These are phyloP conservation scores for Nasonovia ribisnigri DNA, from an alignment of 2,888 invertebrate genomes.

Conservation along the genomic window DNA sequence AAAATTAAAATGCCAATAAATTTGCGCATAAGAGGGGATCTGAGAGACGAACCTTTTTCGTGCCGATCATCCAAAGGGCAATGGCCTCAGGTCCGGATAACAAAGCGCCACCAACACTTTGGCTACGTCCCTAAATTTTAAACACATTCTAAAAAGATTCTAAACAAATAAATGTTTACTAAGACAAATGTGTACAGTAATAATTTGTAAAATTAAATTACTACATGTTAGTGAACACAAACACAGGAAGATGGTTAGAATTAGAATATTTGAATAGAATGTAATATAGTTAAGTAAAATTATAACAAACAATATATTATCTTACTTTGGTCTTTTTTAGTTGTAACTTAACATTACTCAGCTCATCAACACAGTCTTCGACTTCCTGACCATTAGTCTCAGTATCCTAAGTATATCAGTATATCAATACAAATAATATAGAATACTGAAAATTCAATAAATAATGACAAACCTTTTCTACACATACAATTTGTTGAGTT, in stretches of 20 bases:
- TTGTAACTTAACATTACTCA: slow-evolving; percentile 51
- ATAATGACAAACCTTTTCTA: slow-evolving; percentile 27
- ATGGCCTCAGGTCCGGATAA: slow-evolving; percentile 94
- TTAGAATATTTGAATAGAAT: slow-evolving; percentile 37
- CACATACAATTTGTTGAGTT: slow-evolving; percentile 7
- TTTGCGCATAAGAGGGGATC: slow-evolving; percentile 55
- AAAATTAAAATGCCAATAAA: slow-evolving; percentile 47
- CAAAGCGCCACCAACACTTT: slow-evolving; percentile 71
- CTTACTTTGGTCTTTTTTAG: slow-evolving; percentile 59
- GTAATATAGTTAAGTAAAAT: neutral
- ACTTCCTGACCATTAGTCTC: slow-evolving; percentile 40
- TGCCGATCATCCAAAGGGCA: slow-evolving; percentile 93
- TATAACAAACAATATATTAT: neutral
- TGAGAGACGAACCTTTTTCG: slow-evolving; percentile 83
- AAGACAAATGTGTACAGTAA: slow-evolving; percentile 28
- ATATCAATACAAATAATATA: neutral
- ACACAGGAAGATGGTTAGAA: slow-evolving; percentile 35
- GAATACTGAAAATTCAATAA: neutral
- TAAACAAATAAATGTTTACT: slow-evolving; percentile 54
- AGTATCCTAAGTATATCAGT: slow-evolving; percentile 40
- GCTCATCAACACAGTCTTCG: slow-evolving; percentile 19
- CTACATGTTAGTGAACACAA: slow-evolving; percentile 57
- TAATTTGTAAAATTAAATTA: slow-evolving; percentile 46
- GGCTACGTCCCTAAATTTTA: slow-evolving; percentile 64
- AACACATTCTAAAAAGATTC: slow-evolving; percentile 58